Percentiles rank a stretch among this genome's conserved stretches.
These are phyloP conservation scores for Diaperis boleti DNA, from an alignment of 2,888 invertebrate genomes.

Conservation along the genomic window DNA sequence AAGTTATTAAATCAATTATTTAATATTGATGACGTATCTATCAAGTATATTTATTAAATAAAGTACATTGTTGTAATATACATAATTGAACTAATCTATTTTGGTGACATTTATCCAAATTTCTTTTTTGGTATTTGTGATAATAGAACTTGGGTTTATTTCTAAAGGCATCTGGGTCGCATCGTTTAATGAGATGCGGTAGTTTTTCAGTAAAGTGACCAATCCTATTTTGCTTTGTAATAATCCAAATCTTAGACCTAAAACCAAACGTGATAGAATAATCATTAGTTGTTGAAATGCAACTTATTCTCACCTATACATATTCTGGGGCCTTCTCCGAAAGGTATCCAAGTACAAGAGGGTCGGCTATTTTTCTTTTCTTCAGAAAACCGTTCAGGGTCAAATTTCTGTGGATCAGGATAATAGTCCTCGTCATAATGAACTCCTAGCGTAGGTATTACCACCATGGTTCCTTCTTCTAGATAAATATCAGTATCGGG, in stretches of 20 bases:
- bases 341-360: conserved; percentile 54
- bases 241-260: conserved; percentile 26
- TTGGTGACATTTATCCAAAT: conserved; percentile 35
- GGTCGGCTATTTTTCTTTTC: conserved; percentile 38
- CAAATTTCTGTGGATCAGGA: conserved; percentile 47
- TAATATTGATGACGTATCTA: too few relatives aligned
- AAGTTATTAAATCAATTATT: too few relatives aligned
- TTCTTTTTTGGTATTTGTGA: conserved; percentile 39
- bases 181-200: conserved; percentile 40
- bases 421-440: conserved; percentile 50
- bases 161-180: conserved; percentile 43
- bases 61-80: background rate
- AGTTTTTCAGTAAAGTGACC: conserved; percentile 38
- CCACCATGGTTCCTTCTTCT: conserved; percentile 29
- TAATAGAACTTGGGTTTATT: conserved; percentile 35
- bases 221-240: conserved; percentile 38
- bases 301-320: conserved; percentile 57
- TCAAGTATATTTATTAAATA: too few relatives aligned
- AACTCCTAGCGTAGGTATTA: conserved; percentile 39
- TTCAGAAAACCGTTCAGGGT: conserved; percentile 48
- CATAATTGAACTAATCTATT: conserved; percentile 1
- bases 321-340: conserved; percentile 59
- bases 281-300: conserved; percentile 10
- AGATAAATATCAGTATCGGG: conserved; percentile 45
- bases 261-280: conserved; percentile 11